Evolutionary conservation across 2,888 invertebrate species (phyloP), one percentile per base, ranked within the genome.

Genomic region (Cheilosia pagana): DNA sequence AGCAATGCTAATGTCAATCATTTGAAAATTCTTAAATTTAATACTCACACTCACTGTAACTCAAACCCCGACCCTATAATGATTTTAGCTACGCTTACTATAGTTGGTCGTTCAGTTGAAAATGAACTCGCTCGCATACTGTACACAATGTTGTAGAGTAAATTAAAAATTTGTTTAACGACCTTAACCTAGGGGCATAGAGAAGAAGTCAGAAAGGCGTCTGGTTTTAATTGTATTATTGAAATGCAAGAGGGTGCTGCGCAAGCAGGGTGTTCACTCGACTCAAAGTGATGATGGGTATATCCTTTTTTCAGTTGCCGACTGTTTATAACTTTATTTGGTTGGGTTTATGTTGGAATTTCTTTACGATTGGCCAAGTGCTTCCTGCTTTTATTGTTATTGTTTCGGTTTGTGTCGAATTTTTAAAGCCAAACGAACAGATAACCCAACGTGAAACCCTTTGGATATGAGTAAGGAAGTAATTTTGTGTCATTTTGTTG

Each of bases 1-100:
- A n/a, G 63, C 72, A 65, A 39, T 79, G 79, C 53, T 72, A 10
- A 74, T 68, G 74, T 81, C 74, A 81, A 81, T 81, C 74, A 74
- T 62, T 74, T 67, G 12, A 43, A 63, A 35, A 62, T 55, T 74
- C 55, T 62, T 67, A 68, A 81, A 81, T 57, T 74, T 21, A 59
- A 39, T 48, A 45, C 63, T 63, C 48, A 55, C 55, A 57, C 48
- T 23, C 53, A 53, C 52, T 16, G 43, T 16, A 43, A 16, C 16
- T 7, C 5, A 50, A 23, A 14, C 21, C 55, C 31, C 6, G n/a
- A 4, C n/a, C 62, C 25, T 28, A 28, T 62, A 28, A 62, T 65
- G 39, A 50, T 12, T 50, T 65, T 52, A 50, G 52, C 19, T 52
- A n/a, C 23, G n/a, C n/a, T 48, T 14, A 35, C 35, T 12, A 10